Base-by-base conservation (phyloP, 2,888 invertebrate species). In the Nemotelus nigrinus region DNA sequence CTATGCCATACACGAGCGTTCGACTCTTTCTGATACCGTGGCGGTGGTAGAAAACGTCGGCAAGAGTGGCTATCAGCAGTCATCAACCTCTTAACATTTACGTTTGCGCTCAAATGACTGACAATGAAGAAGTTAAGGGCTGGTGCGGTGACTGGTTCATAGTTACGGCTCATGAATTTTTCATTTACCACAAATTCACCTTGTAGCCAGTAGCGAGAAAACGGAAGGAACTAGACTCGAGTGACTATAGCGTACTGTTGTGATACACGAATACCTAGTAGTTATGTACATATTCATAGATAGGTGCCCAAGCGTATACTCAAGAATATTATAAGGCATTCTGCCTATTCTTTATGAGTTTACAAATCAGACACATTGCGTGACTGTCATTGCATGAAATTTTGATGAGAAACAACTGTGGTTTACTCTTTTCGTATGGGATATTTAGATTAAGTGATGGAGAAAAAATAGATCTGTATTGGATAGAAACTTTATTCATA, bases 181-280 rank as follows among this genome's bases (percentile, higher is more conserved):
- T 60, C 63, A 74, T 63, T 25, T 41, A 50, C 43, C 63, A 63
- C 63, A 74, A 74, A 71, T 25, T 47, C 7, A 10, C 47, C 44
- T 48, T 7, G 10, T 41, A 10, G n/a, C 47, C 70, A 55, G 39
- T 39, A 39, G 47, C 25, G 41, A 50, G 53, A 41, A 43, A 74
- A 50, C 74, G 74, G 74, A 74, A 74, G 74, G 74, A 74, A 74
- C 60, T 63, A 74, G 45, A 74, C 74, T 74, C 63, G 60, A 74
- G 60, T 60, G 74, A 57, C 25, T 57, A 71, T 71, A 44, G 43
- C 25, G 25, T 25, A 25, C 25, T 25, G 25, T 25, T 25, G 25
- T 25, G 25, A 25, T 25, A 25, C 25, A 25, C 25, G 25, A 25
- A 25, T 25, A 25, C 25, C 25, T 25, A 25, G 25, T 25, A 25